Evolutionary conservation across 2,797 vertebrate genomes (phyloP).

Genomic region (Enteromius trimaculatus): DNA sequence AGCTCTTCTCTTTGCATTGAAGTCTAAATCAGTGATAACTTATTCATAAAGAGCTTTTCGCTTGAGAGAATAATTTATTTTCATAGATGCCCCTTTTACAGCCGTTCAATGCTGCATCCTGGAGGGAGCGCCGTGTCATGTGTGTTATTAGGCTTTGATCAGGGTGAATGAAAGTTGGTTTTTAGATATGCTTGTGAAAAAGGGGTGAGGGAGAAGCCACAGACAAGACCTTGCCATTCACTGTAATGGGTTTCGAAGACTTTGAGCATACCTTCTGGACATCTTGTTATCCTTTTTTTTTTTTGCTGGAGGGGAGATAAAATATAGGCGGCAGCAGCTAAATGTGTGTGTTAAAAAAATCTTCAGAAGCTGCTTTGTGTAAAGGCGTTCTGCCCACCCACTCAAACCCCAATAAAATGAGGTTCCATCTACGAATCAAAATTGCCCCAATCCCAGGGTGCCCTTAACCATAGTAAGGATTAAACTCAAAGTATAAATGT

Average conservation of each 20-base stretch:
- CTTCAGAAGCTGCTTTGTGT: conserved; percentile 49
- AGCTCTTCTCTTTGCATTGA: conserved; percentile 65
- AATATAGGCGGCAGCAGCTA: conserved; percentile 34
- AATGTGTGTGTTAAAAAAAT: conserved; percentile 65
- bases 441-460: conserved; percentile 1
- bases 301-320: conserved; percentile 42
- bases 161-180: conserved; percentile 73
- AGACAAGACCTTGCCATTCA: conserved; percentile 72
- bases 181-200: conserved; percentile 68
- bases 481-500: neutral
- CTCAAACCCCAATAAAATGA: conserved; percentile 13
- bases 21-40: conserved; percentile 78
- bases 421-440: conserved; percentile 45
- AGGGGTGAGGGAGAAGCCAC: conserved; percentile 44
- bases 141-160: conserved; percentile 76
- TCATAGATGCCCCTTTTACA: conserved; percentile 74
- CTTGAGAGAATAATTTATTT: conserved; percentile 81
- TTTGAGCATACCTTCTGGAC: conserved; percentile 69
- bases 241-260: conserved; percentile 74
- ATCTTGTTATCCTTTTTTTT: conserved; percentile 64
- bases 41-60: conserved; percentile 79
- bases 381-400: conserved; percentile 40
- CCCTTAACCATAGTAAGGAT: neutral
- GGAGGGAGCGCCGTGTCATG: conserved; percentile 71
- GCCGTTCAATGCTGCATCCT: conserved; percentile 69